Base-by-base conservation (phyloP, 2,113 vertebrate genomes). In the Eulemur macaco region DNA sequence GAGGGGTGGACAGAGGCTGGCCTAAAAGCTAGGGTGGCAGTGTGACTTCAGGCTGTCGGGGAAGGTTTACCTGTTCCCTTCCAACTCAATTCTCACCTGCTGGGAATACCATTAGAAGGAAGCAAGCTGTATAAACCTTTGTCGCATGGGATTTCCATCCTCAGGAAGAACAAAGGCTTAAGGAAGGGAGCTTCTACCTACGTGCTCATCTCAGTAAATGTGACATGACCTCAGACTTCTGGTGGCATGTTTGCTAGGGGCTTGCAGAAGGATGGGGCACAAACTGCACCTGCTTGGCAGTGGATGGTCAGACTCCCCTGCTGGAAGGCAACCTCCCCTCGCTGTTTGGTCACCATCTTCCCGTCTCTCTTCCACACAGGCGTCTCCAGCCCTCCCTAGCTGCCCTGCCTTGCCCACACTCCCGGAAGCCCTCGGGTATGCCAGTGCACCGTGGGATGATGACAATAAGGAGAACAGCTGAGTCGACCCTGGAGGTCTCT, bases 301-400 rank as follows among this genome's bases (percentile, higher is more conserved):
- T 50, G 77, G n/a, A 54, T 66, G 81, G 71, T 23, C 58, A 63
- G 73, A 50, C 17, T 50, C 31, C 37, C 37, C 27, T 42, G 1
- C 3, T 21, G 34, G 50, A 83, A 47, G 42, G 18, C 42, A n/a
- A 23, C 42, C 76, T 54, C 68, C 25, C 64, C 42, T 34, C 23
- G n/a, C 9, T 20, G 5, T 27, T 29, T 39, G n/a, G 60, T 92
- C 58, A 95, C 52, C 1, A 0, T 80, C 71, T 96, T 91, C 68
- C 12, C 64, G 86, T 95, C 42, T 96, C 27, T 93, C 63, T 93
- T 83, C 84, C 21, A 76, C 68, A 76, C 94, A 97, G 97, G 63
- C 78, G 86, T 94, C 87, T 91, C 56, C 91, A 89, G 89, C 56
- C 83, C 66, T 89, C 74, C 68, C n/a, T 27, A 20, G 34, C 66